phyloP scores from a whole-genome alignment of 2,113 vertebrate genomes.

The Microtus montanus region DNA sequence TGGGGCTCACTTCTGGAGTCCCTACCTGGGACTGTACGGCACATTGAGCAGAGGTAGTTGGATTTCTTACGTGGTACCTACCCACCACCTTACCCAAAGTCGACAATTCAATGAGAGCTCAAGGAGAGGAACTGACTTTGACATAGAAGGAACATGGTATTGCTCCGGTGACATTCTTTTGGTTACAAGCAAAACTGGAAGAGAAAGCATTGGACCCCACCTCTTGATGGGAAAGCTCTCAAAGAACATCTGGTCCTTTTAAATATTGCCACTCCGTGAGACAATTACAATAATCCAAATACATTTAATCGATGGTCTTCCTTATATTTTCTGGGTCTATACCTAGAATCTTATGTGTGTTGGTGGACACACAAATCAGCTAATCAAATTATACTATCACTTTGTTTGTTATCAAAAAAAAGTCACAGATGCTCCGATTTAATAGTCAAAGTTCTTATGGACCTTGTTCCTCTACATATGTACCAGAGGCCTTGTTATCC shows the following conservation, averaged over 20 bases:
- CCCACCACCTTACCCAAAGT: neutral
- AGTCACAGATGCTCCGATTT: neutral
- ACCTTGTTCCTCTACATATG: neutral
- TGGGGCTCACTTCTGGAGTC: neutral
- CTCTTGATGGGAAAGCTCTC: neutral
- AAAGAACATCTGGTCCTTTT: neutral
- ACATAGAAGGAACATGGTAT: neutral
- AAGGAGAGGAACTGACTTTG: neutral
- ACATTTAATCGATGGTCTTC: slow-evolving; percentile 4
- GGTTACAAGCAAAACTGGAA: neutral
- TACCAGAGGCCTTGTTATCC: neutral
- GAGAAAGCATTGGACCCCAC: neutral
- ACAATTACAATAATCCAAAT: neutral
- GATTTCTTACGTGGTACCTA: neutral
- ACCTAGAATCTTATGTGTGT: neutral
- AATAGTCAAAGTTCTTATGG: neutral
- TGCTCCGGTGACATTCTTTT: neutral
- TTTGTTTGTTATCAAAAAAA: slow-evolving; percentile 13
- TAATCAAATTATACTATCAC: neutral
- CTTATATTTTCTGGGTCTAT: slow-evolving; percentile 6
- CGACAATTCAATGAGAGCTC: neutral
- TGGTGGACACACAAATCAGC: neutral
- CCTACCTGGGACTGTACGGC: neutral
- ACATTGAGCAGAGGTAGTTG: neutral
- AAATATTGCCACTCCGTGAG: neutral